phyloP scores from a whole-genome alignment of 2,113 vertebrate genomes.

The Microcebus jonahi region DNA sequence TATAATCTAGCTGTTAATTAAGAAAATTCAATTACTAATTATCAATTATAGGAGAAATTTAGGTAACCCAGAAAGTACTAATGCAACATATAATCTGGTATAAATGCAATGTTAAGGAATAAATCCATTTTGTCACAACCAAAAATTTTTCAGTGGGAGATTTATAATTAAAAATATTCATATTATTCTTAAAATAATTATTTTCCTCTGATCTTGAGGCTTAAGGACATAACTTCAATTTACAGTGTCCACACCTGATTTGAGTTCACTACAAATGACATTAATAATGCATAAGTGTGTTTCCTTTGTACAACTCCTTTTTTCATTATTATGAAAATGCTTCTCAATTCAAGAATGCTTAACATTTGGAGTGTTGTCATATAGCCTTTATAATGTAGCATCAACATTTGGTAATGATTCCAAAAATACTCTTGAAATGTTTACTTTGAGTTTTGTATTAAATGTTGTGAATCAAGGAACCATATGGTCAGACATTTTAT shows the following conservation, averaged over 20 bases:
- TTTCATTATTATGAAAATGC: conserved; percentile 67
- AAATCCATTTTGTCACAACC: background rate
- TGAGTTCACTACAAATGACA: background rate
- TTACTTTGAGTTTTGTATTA: conserved; percentile 80
- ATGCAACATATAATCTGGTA: background rate
- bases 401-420: conserved; percentile 79
- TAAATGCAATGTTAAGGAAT: background rate
- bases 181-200: background rate
- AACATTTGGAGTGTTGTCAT: conserved; percentile 66
- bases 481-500: conserved; percentile 80
- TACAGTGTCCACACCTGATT: background rate
- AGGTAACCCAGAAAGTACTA: background rate
- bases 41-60: conserved; percentile 3
- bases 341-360: conserved; percentile 59
- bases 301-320: background rate
- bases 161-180: background rate
- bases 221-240: background rate
- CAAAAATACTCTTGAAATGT: conserved; percentile 80
- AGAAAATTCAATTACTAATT: background rate
- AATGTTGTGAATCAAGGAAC: conserved; percentile 70
- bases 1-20: background rate
- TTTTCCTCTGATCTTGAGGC: background rate
- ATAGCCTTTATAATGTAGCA: conserved; percentile 71
- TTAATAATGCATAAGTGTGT: background rate
- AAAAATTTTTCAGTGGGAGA: background rate